Conservation (phyloP, 2,797 vertebrate species). For the Echeneis naucrates region DNA sequence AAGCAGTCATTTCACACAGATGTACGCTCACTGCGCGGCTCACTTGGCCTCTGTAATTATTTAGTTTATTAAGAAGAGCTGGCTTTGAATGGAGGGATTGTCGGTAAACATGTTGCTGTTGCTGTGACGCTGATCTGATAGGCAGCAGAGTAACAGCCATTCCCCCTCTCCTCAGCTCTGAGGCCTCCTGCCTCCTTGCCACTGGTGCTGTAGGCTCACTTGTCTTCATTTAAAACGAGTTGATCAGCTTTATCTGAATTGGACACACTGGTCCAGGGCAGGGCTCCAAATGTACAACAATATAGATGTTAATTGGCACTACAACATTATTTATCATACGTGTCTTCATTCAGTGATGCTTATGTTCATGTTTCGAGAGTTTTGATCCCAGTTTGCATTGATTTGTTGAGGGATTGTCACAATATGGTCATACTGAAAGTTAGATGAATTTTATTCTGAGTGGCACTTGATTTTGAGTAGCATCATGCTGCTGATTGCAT, state of each 20-base stretch:
- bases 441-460: too few species aligned
- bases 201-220: neutral
- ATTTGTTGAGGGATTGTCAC: too few species aligned
- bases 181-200: neutral
- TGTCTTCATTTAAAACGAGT: neutral
- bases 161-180: neutral
- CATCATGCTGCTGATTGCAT: neutral
- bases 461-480: too few species aligned
- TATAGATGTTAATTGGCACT: too few species aligned
- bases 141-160: neutral
- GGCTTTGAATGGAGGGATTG: slow-evolving; percentile 10
- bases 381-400: too few species aligned
- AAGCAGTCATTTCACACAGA: neutral
- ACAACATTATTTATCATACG: too few species aligned
- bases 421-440: too few species aligned
- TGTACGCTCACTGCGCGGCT: neutral
- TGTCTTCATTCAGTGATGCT: too few species aligned
- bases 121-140: neutral
- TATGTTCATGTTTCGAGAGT: too few species aligned
- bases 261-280: too few species aligned
- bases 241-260: too few species aligned
- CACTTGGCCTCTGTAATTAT: slow-evolving; percentile 41
- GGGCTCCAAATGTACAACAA: too few species aligned
- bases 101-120: neutral
- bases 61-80: slow-evolving; percentile 13